phyloP scores from a whole-genome alignment of 1,140 invertebrate species.

The Helicoverpa zea region DNA sequence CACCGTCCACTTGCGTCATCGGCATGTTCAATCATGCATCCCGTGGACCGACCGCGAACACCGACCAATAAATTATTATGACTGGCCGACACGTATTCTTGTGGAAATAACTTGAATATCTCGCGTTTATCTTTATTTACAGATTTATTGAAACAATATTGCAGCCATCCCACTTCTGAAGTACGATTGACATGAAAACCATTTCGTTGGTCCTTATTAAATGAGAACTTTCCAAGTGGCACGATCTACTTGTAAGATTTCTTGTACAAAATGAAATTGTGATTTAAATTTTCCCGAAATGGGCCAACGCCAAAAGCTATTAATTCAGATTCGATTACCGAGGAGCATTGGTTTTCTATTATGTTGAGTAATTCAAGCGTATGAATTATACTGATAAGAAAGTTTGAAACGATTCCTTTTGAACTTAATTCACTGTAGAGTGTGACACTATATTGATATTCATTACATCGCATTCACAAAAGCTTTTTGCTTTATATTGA shows the following conservation, averaged over 20 bases:
- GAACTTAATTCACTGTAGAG: background rate
- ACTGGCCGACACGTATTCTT: slow-evolving; percentile 41
- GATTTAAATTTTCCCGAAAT: slow-evolving; percentile 18
- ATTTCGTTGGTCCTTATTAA: background rate
- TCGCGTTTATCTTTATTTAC: slow-evolving; percentile 11
- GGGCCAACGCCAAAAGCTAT: slow-evolving; percentile 13
- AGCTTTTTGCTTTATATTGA: background rate
- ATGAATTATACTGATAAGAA: slow-evolving; percentile 35
- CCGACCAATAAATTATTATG: slow-evolving; percentile 50
- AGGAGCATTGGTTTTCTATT: slow-evolving; percentile 27
- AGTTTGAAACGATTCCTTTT: slow-evolving; percentile 22
- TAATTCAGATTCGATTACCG: slow-evolving; percentile 40
- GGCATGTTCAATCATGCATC: slow-evolving; percentile 71
- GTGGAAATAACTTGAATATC: slow-evolving; percentile 36
- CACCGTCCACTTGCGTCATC: slow-evolving; percentile 72
- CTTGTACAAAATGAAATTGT: slow-evolving; percentile 3
- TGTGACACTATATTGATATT: slow-evolving; percentile 8
- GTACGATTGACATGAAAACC: slow-evolving; percentile 18
- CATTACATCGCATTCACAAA: background rate
- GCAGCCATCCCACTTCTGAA: background rate
- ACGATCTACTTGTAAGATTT: slow-evolving; percentile 12
- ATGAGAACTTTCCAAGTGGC: background rate
- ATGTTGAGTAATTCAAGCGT: slow-evolving; percentile 22
- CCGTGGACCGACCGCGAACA: slow-evolving; percentile 49
- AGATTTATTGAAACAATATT: slow-evolving; percentile 32